Evolutionary conservation across 2,113 vertebrate genomes (phyloP), one percentile per base, ranked within the genome.

Genomic region (Nettapus auritus): DNA sequence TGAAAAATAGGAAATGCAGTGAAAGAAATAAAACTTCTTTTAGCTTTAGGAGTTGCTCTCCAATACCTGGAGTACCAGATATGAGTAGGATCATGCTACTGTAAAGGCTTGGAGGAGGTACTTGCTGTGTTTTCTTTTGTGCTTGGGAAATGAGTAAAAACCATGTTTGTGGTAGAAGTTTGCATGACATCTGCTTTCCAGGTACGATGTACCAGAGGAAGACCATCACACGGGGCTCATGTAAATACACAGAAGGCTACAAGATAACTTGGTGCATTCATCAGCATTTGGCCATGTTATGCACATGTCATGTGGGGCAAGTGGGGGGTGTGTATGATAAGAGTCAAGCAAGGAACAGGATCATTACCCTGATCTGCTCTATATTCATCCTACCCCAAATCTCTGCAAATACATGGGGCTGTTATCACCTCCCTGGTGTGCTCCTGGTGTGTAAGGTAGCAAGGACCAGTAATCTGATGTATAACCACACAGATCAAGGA

Each of bases 371-470:
- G 44, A 57, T 14, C 56, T 79, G 67, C 77, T 75, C 29, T 23
- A 33, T 11, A 11, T 11, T 18, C 11, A 6, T 23, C 53, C 44
- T 71, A n/a, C 59, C 42, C 26, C 48, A 48, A 87, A 13, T 22
- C 33, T 38, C 38, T 71, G 66, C 82, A 76, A 50, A n/a, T 20
- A 75, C 74, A 46, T 9, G 22, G 76, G 69, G 62, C 91, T 97
- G 73, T 93, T 94, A 53, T 91, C n/a, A 40, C 56, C 77, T 95
- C 56, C 86, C 90, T 33, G 90, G 93, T 34, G 29, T n/a, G 23
- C 2, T 5, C 15, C 53, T 74, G 73, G 26, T 22, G n/a, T n/a
- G 10, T 9, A 7, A 23, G 48, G 31, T 9, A 63, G 36, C 0
- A 0, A 11, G 22, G 10, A 9, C 40, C 31, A 5, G 44, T 23